Conservation (phyloP, 1,140 invertebrate genomes). For the Ctenoplectra terminalis region DNA sequence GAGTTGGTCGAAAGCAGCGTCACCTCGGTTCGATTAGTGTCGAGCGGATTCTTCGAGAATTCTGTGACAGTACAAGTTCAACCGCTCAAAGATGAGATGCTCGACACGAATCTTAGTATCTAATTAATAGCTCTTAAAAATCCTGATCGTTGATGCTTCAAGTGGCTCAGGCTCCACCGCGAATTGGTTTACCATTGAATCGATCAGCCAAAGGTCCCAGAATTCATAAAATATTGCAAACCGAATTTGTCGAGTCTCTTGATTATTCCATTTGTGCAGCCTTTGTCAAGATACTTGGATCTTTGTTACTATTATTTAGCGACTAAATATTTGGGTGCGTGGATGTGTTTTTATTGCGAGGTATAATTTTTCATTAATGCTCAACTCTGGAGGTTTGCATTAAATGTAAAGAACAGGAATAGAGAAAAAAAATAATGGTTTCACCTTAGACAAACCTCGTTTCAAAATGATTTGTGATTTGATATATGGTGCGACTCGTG, state of each 20-base stretch:
- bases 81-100: constrained; percentile 30
- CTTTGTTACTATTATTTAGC: neutral
- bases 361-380: constrained; percentile 6
- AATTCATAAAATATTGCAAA: neutral
- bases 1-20: constrained; percentile 42
- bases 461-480: neutral
- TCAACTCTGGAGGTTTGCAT: neutral
- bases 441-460: neutral
- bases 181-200: neutral
- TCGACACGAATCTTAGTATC: constrained; percentile 4
- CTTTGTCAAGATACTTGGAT: neutral
- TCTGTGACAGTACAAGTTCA: constrained; percentile 51
- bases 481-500: constrained; percentile 11
- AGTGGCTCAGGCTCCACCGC: neutral
- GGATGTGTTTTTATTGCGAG: neutral
- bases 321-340: neutral
- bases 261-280: neutral
- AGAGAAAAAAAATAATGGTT: neutral
- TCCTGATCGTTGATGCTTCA: neutral
- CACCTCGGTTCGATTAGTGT: constrained; percentile 54
- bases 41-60: constrained; percentile 60
- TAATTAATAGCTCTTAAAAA: neutral
- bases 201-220: neutral
- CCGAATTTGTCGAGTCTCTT: neutral
- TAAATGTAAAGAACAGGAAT: neutral